These are phyloP conservation scores for Danionella cerebrum DNA, from an alignment of 2,113 vertebrate species.

Conservation along the genomic window DNA sequence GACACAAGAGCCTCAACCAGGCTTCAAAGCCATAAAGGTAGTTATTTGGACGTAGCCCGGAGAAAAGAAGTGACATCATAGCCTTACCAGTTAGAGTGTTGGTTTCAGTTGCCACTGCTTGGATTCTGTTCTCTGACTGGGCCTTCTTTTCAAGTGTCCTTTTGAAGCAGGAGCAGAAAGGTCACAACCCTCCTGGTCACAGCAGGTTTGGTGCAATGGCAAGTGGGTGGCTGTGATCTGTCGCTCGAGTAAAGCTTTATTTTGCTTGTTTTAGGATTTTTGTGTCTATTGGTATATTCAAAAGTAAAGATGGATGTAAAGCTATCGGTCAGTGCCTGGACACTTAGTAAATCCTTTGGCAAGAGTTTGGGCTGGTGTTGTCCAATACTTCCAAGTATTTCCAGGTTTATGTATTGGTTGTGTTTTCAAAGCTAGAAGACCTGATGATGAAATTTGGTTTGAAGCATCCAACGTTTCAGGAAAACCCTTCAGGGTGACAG, in stretches of 20 bases:
- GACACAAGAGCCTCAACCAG: conserved; percentile 39
- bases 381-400: conserved; percentile 70
- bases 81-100: conserved; percentile 71
- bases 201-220: conserved; percentile 52
- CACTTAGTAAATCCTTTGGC: conserved; percentile 53
- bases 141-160: conserved; percentile 62
- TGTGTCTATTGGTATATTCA: conserved; percentile 34
- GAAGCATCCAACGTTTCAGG: conserved; percentile 56
- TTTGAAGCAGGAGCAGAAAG: conserved; percentile 67
- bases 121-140: conserved; percentile 57
- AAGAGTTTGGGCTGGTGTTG: conserved; percentile 46
- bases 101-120: conserved; percentile 57
- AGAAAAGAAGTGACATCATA: conserved; percentile 59
- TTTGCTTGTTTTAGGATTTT: conserved; percentile 46
- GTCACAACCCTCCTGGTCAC: conserved; percentile 64
- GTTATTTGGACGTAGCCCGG: conserved; percentile 52
- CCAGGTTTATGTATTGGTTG: conserved; percentile 55
- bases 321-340: conserved; percentile 61
- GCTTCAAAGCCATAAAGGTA: conserved; percentile 56
- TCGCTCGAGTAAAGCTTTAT: conserved; percentile 53
- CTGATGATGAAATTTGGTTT: conserved; percentile 45
- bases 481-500: conserved; percentile 41
- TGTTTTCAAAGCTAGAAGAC: conserved; percentile 52
- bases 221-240: conserved; percentile 47
- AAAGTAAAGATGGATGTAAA: conserved; percentile 55